phyloP scores from a whole-genome alignment of 2,113 vertebrate species.

The Maccullochella peelii region DNA sequence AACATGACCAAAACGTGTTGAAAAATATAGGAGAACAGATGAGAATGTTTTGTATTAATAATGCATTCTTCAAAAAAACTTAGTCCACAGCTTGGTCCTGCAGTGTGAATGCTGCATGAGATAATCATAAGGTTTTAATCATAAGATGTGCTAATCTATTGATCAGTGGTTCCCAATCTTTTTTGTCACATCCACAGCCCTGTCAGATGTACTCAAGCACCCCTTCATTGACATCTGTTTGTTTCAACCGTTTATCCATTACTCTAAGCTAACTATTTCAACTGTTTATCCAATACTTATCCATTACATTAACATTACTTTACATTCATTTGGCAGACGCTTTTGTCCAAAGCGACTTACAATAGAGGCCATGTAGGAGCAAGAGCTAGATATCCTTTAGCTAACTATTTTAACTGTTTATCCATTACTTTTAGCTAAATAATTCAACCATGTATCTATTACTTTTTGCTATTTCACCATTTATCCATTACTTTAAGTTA shows the following conservation, averaged over 20 bases:
- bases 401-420: neutral
- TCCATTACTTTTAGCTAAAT: neutral
- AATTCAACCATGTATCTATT: neutral
- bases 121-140: neutral
- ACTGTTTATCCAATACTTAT: neutral
- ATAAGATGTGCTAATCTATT: neutral
- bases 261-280: neutral
- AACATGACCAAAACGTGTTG: neutral
- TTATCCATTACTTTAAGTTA: neutral
- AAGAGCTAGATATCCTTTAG: neutral
- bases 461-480: neutral
- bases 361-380: neutral
- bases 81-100: neutral
- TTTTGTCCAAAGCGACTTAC: neutral
- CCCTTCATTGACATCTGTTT: neutral
- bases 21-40: neutral
- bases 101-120: neutral
- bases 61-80: neutral
- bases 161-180: neutral
- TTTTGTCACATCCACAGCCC: neutral
- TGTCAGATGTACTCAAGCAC: neutral
- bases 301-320: neutral
- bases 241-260: neutral
- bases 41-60: neutral
- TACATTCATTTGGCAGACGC: neutral